Conservation (phyloP, 2,113 vertebrate species). For the Rhagologus leucostigma region DNA sequence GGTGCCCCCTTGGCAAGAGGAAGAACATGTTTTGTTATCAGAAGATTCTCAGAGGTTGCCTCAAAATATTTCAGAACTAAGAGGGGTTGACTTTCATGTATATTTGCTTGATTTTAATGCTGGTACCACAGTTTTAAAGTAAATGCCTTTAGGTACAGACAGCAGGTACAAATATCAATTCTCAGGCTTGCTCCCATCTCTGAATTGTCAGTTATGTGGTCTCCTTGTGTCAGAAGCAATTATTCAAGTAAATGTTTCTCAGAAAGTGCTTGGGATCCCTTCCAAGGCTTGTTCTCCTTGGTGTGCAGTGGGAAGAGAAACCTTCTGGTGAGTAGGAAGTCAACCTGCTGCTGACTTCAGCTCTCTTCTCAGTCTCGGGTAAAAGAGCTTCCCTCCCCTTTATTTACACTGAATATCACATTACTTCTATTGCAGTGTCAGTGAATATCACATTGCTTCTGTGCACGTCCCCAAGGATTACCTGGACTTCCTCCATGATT, state of each 20-base stretch:
- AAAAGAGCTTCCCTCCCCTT: background rate
- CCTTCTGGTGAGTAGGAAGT: slow-evolving; percentile 31
- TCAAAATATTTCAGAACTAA: background rate
- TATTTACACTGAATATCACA: background rate
- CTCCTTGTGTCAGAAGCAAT: background rate
- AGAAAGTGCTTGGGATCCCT: background rate
- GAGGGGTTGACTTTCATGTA: background rate
- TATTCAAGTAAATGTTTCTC: background rate
- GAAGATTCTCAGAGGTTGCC: background rate
- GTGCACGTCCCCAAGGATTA: background rate
- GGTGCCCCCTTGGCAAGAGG: background rate
- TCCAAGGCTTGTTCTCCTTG: background rate
- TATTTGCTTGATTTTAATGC: background rate
- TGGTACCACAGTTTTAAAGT: background rate
- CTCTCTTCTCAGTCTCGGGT: background rate
- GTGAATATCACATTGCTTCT: background rate
- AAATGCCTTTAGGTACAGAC: background rate
- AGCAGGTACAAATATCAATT: background rate
- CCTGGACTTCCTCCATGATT: background rate
- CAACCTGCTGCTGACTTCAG: slow-evolving; percentile 6
- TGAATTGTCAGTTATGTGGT: background rate
- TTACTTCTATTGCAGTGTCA: background rate
- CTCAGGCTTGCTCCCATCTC: background rate
- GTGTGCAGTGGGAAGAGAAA: background rate
- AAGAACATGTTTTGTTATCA: background rate